phyloP scores from a whole-genome alignment of 2,113 vertebrate genomes.

The Tonatia bakeri region DNA sequence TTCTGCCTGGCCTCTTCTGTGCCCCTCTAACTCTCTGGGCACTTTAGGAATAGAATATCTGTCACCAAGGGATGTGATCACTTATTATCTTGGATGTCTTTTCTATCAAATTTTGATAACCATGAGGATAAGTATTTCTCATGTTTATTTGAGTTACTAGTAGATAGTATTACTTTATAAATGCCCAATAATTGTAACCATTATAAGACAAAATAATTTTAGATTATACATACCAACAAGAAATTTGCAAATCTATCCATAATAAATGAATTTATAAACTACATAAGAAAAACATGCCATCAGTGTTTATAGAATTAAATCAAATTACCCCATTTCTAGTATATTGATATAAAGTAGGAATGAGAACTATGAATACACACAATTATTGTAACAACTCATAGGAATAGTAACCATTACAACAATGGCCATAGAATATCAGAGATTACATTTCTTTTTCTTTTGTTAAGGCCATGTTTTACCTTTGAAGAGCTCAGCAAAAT shows the following conservation, averaged over 20 bases:
- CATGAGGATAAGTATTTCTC: neutral
- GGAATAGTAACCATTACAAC: neutral
- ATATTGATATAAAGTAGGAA: neutral
- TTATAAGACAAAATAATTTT: neutral
- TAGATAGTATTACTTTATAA: neutral
- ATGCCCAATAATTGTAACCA: neutral
- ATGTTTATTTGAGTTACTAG: neutral
- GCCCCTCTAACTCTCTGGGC: neutral
- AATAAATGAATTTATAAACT: neutral
- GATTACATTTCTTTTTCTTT: neutral
- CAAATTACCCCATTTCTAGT: neutral
- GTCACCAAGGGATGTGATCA: neutral
- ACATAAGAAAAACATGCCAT: neutral
- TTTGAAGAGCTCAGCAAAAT: neutral
- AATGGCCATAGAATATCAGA: neutral
- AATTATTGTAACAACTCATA: neutral
- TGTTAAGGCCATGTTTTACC: neutral
- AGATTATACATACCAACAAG: neutral
- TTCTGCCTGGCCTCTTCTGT: neutral
- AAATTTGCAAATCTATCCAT: neutral
- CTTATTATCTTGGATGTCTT: neutral
- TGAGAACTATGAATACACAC: neutral
- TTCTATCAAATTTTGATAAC: neutral
- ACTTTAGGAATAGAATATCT: neutral
- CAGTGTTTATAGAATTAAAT: neutral